phyloP scores from a whole-genome alignment of 2,888 invertebrate species.

The Stenodema calcarata region DNA sequence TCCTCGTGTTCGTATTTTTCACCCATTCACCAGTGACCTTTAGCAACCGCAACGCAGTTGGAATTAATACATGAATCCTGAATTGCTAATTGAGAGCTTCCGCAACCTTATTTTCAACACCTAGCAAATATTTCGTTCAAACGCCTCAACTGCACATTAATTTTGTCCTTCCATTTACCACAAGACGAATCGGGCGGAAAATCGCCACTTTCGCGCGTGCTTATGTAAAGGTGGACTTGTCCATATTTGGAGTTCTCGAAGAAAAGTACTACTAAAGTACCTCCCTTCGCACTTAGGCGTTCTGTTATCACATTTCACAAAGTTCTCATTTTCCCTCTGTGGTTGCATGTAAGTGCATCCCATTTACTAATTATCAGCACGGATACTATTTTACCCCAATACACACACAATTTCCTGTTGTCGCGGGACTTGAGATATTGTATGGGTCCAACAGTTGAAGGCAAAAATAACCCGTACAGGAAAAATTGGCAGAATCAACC shows the following conservation, averaged over 20 bases:
- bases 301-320: background rate
- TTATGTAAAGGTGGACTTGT: background rate
- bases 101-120: background rate
- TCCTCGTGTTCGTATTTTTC: background rate
- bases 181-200: background rate
- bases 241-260: background rate
- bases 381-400: too few species aligned
- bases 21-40: background rate
- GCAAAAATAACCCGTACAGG: too few species aligned
- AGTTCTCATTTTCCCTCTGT: background rate
- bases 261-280: background rate
- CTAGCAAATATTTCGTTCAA: background rate
- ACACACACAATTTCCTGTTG: too few species aligned
- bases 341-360: background rate
- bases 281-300: too few species aligned
- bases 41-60: background rate
- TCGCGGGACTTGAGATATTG: too few species aligned
- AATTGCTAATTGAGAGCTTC: background rate
- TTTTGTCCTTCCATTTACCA: background rate
- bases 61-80: background rate
- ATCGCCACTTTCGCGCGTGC: background rate
- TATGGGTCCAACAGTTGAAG: too few species aligned
- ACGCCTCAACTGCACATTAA: background rate
- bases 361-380: too few species aligned
- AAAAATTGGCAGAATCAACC: too few species aligned